These are phyloP conservation scores for Formica aserva DNA, from an alignment of 2,888 invertebrate species.

Conservation along the genomic window DNA sequence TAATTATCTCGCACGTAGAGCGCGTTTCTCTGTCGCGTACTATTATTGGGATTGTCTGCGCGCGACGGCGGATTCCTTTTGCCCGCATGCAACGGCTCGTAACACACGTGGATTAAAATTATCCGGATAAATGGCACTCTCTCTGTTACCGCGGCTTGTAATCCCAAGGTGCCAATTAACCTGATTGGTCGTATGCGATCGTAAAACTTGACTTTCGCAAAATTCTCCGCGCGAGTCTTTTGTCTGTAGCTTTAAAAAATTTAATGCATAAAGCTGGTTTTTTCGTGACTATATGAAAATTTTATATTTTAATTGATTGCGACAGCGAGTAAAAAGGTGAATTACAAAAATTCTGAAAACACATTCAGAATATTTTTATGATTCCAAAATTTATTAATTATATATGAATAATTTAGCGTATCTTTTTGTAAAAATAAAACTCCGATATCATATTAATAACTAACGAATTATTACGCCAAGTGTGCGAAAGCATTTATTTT, in stretches of 20 bases:
- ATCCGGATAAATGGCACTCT: conserved; percentile 51
- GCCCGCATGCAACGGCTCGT: not conserved
- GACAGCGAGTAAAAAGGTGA: not conserved
- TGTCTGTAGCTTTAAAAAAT: not conserved
- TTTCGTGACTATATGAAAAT: not conserved
- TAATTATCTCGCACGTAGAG: conserved; percentile 70
- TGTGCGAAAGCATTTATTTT: too few species aligned
- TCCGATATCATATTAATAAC: not conserved
- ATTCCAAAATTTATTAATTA: not conserved
- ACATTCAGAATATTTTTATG: not conserved
- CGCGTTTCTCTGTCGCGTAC: conserved; percentile 65
- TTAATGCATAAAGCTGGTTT: not conserved
- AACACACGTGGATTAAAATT: conserved; percentile 16
- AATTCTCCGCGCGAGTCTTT: conserved; percentile 12
- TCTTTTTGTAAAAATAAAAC: not conserved
- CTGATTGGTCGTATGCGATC: conserved; percentile 48
- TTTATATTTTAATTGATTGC: not conserved
- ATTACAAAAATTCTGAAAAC: not conserved
- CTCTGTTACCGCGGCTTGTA: conserved; percentile 53
- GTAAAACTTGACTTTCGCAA: conserved; percentile 15
- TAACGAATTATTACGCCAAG: too few species aligned
- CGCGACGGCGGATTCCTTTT: conserved; percentile 39
- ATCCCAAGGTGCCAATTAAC: conserved; percentile 60
- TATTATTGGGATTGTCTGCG: conserved; percentile 72
- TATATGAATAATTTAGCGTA: not conserved